Evolutionary conservation across 2,888 invertebrate species (phyloP).

Genomic region (Papilio demoleus): DNA sequence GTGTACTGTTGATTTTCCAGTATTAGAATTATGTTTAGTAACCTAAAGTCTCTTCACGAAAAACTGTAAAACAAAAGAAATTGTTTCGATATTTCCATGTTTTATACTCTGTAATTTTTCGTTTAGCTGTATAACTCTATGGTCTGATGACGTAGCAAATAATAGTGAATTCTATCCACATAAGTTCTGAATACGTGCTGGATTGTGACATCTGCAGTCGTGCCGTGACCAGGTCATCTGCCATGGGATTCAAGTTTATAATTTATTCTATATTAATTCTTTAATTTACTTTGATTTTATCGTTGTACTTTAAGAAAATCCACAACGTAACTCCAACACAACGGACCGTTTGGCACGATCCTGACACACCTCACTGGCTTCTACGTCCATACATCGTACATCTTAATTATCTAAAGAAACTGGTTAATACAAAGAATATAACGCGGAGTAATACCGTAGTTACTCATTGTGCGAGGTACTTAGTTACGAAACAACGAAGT

Average conservation of each 20-base stretch:
- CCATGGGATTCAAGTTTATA: background rate
- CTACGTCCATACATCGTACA: too few species aligned
- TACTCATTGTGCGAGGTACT: background rate
- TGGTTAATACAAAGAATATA: conserved; percentile 9
- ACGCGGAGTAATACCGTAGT: conserved; percentile 1
- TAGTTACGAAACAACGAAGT: conserved; percentile 5
- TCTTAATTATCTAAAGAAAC: background rate
- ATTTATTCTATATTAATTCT: background rate
- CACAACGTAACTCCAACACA: too few species aligned
- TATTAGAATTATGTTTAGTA: background rate
- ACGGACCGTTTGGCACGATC: too few species aligned
- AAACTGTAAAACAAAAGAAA: too few species aligned
- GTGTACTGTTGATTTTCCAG: background rate
- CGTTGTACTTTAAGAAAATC: too few species aligned
- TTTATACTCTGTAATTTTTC: too few species aligned
- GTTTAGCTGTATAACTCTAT: too few species aligned
- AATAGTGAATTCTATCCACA: background rate
- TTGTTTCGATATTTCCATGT: too few species aligned
- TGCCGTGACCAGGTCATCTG: background rate
- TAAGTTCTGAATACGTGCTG: background rate
- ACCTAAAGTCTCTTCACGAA: background rate
- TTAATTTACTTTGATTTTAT: too few species aligned
- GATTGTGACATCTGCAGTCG: background rate
- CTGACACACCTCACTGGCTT: too few species aligned
- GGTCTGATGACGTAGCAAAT: background rate